Base-by-base conservation (phyloP, 1,140 invertebrate species). In the Eriosoma lanigerum region DNA sequence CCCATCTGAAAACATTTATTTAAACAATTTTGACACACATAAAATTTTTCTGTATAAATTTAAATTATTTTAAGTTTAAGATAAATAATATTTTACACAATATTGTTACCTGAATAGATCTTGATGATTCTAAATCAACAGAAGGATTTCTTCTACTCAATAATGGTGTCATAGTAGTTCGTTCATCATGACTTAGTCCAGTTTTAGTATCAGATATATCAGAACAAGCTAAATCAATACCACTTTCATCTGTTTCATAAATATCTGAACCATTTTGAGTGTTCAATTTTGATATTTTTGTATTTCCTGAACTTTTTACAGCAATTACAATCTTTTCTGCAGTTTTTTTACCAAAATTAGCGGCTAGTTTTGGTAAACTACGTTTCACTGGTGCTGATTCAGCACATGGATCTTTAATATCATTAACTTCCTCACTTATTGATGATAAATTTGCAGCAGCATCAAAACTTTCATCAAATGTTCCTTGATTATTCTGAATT, bases 361-460 rank as follows among this genome's bases (percentile, higher is more conserved):
- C 84, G 26, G 84, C 84, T 75, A 85, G 83, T 72, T 85, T 84
- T 10, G 84, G 84, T n/a, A 85, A 81, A 82, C 82, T 84, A 62
- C 82, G 80, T 82, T 82, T 58, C 10, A 82, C 81, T 38, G 81
- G 73, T 26, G 76, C 82, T 50, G 70, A 81, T 15, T 82, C 82
- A 38, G 81, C 80, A 58, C 19, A 81, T 9, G 50, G 81, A 32
- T 66, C 81, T 24, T 75, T 82, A 6, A 50, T 80, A 26, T 86
- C 85, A 78, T 87, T 86, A 46, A 82, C 82, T 81, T 86, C 86
- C 82, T 87, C 86, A 21, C 83, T 83, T 56, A 87, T 86, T 13
- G 85, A 84, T 46, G 83, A 83, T 32, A 87, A 81, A 73, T 82
- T 82, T 52, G 82, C 82, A 19, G 81, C 83, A 62, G 52, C 80